Percentiles rank a stretch among this genome's conserved stretches.
phyloP scores from a whole-genome alignment of 2,797 vertebrate species.

The Chlorospingus semifuscus region DNA sequence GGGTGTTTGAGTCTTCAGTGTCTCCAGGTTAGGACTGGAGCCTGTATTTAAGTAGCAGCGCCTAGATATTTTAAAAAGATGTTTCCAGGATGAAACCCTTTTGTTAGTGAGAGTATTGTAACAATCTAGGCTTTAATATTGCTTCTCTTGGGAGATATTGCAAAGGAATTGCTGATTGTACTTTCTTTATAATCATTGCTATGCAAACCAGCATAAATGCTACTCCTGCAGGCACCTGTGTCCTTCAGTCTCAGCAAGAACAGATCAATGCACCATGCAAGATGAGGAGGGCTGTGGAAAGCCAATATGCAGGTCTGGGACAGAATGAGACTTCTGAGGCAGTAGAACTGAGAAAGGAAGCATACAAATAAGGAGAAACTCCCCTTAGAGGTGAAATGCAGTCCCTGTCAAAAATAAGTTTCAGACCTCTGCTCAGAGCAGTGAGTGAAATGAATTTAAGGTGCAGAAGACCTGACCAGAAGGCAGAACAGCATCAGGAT shows the following conservation, averaged over 20 bases:
- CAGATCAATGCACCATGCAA: not conserved
- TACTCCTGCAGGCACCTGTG: not conserved
- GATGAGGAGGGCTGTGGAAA: not conserved
- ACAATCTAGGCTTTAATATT: not conserved
- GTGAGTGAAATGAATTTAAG: not conserved
- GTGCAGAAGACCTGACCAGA: not conserved
- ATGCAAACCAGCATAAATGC: not conserved
- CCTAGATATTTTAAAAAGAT: not conserved
- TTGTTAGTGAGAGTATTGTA: not conserved
- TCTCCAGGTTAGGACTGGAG: not conserved
- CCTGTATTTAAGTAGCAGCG: not conserved
- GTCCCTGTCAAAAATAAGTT: not conserved
- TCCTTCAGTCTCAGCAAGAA: not conserved
- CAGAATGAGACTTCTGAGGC: not conserved
- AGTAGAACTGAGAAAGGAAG: not conserved
- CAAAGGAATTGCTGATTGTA: not conserved
- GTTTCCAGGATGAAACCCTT: not conserved
- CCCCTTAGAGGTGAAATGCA: not conserved
- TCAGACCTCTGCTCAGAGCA: not conserved
- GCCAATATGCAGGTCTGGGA: not conserved
- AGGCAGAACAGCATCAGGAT: not conserved
- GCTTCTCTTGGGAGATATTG: not conserved
- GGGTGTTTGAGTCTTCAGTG: not conserved
- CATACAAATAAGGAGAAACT: not conserved
- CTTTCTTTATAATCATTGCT: not conserved